Base-by-base conservation (phyloP, 2,113 vertebrate species). In the Heterocephalus glaber region DNA sequence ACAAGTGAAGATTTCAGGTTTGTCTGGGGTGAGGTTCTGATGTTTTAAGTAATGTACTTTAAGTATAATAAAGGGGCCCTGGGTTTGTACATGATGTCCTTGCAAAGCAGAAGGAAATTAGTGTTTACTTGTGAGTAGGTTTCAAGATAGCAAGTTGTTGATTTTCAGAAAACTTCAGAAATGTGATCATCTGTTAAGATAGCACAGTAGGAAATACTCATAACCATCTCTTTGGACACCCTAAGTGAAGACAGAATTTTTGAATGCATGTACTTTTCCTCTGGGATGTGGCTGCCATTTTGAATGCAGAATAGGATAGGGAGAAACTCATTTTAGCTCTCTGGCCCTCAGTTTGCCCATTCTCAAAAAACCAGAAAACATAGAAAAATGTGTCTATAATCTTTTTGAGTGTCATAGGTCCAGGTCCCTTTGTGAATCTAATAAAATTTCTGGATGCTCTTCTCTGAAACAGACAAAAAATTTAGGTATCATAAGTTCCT, bases 101-200 rank as follows among this genome's bases (percentile, higher is more conserved):
- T 89, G 63, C 35, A 94, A 80, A 76, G 5, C 24, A 66, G 52
- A 92, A 96, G 56, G 28, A 90, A 94, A 76, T 65, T 72, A 41
- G 77, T 6, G 0, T 44, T n/a, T 84, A 35, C 11, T 13, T 24
- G 38, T 44, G 33, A 91, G 19, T 77, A 77, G 16, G 3, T 79
- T 90, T 77, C 44, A 90, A 60, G 30, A 80, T 52, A 20, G 7
- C 19, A 90, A 87, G 19, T 76, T 54, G 84, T 5, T 72, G 52
- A 65, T 52, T 3, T 56, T 28, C 81, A 38, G 12, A n/a, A 89
- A 86, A 68, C 24, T 47, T 86, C 47, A 82, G 70, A 94, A 33
- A 63, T 61, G 3, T 0, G 74, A 58, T 84, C 26, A 70, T 85
- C 52, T 89, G 30, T 49, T 84, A 76, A 79, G 41, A 66, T 20